phyloP scores from a whole-genome alignment of 2,797 vertebrate genomes.

The Sardinella longiceps region DNA sequence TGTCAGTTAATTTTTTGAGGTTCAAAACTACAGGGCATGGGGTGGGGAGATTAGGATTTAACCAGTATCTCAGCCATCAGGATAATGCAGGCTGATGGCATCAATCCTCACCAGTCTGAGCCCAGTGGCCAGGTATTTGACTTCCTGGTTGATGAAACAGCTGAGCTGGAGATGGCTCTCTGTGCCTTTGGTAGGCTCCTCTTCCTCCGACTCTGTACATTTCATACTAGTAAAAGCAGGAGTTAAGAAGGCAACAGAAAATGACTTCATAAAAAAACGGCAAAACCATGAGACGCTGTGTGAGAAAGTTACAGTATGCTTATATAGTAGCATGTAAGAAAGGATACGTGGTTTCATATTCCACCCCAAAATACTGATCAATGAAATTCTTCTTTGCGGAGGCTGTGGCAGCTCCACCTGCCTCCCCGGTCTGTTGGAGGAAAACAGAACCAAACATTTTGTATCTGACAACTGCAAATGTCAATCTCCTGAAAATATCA shows the following conservation, averaged over 20 bases:
- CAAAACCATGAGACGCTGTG: background rate
- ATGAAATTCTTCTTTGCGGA: constrained; percentile 96
- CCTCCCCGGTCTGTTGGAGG: constrained; percentile 77
- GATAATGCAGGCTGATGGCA: background rate
- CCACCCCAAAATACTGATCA: constrained; percentile 96
- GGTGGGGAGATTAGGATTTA: no score
- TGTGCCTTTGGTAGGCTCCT: constrained; percentile 93
- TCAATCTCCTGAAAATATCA: background rate
- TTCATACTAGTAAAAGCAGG: constrained; percentile 86
- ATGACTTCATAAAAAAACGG: background rate
- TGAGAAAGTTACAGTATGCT: background rate
- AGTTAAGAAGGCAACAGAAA: constrained; percentile 72
- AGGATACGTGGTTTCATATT: constrained; percentile 98
- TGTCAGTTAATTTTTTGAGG: no score
- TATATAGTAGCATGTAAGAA: constrained; percentile 28
- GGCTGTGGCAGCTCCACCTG: constrained; percentile 71
- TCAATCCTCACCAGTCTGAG: constrained; percentile 86
- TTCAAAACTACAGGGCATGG: no score
- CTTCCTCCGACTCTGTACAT: constrained; percentile 95
- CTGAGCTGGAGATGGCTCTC: constrained; percentile 96
- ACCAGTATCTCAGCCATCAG: background rate
- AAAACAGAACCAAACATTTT: constrained; percentile 1
- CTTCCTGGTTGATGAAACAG: constrained; percentile 99
- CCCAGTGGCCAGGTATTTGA: constrained; percentile 97
- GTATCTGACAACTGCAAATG: background rate